These are phyloP conservation scores for Gobius niger DNA, from an alignment of 2,113 vertebrate genomes.

Conservation along the genomic window DNA sequence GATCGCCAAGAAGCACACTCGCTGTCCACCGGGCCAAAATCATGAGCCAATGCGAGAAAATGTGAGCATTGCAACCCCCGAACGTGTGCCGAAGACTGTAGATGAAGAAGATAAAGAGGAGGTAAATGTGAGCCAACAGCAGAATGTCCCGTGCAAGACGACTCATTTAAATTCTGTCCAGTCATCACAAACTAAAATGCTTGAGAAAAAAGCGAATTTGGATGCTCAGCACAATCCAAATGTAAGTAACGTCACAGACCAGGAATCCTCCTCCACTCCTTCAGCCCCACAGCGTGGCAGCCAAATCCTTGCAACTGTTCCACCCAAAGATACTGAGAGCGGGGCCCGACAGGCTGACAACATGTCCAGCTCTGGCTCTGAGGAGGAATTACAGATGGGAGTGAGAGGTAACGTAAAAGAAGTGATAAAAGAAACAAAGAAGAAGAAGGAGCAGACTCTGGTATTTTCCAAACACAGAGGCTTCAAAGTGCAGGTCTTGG, in stretches of 20 bases:
- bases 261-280: not conserved
- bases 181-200: not conserved
- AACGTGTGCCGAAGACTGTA: not conserved
- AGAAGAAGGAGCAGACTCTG: not conserved
- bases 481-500: slow-evolving; percentile 30
- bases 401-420: not conserved
- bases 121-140: not conserved
- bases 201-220: not conserved
- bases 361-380: slow-evolving; percentile 57
- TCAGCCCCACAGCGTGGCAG: slow-evolving; percentile 3
- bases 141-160: slow-evolving; percentile 3
- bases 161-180: slow-evolving; percentile 8
- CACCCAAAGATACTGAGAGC: not conserved
- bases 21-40: slow-evolving; percentile 54
- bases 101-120: slow-evolving; percentile 2
- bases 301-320: slow-evolving; percentile 20
- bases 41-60: slow-evolving; percentile 9
- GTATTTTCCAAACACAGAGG: slow-evolving; percentile 6
- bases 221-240: not conserved
- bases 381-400: slow-evolving; percentile 31
- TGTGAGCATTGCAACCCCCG: not conserved
- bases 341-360: slow-evolving; percentile 20
- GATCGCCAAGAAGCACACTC: slow-evolving; percentile 82
- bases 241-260: not conserved
- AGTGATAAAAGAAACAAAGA: not conserved